phyloP scores from a whole-genome alignment of 2,797 vertebrate species.

The Sebastes vulpes region DNA sequence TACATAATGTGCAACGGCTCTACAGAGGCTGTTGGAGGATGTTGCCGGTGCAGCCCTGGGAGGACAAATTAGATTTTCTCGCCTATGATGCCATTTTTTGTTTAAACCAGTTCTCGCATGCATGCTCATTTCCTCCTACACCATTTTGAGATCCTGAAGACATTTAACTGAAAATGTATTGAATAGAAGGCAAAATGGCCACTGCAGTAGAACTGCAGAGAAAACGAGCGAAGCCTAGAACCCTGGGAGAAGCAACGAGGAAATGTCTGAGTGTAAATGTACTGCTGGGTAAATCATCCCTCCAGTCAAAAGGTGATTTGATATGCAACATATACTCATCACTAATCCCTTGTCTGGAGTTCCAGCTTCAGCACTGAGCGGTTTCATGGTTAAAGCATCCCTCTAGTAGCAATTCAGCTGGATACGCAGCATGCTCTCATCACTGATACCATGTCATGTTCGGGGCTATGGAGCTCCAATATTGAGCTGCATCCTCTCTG shows the following conservation, averaged over 20 bases:
- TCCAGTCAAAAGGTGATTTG: constrained; percentile 59
- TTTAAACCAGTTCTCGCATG: neutral
- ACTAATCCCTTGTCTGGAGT: constrained; percentile 59
- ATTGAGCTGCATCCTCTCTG: constrained; percentile 45
- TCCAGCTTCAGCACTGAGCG: constrained; percentile 40
- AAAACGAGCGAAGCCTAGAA: neutral
- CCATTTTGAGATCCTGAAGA: neutral
- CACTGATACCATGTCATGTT: constrained; percentile 50
- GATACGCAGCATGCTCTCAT: constrained; percentile 48
- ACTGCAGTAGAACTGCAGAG: neutral
- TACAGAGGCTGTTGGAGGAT: neutral
- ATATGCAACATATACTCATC: constrained; percentile 62
- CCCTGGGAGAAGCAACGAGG: constrained; percentile 3
- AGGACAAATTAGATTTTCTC: constrained; percentile 1
- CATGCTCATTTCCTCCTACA: neutral
- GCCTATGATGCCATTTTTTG: neutral
- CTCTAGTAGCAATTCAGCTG: constrained; percentile 48
- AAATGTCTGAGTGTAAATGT: constrained; percentile 15
- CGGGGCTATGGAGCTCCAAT: constrained; percentile 27
- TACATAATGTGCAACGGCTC: neutral
- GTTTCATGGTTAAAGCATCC: constrained; percentile 53
- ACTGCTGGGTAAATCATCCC: constrained; percentile 28
- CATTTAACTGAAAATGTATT: neutral
- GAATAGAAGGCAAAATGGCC: constrained; percentile 23
- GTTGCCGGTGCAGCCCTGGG: neutral